Conservation (phyloP, 1,140 invertebrate species). For the Drosophila sulfurigaster region DNA sequence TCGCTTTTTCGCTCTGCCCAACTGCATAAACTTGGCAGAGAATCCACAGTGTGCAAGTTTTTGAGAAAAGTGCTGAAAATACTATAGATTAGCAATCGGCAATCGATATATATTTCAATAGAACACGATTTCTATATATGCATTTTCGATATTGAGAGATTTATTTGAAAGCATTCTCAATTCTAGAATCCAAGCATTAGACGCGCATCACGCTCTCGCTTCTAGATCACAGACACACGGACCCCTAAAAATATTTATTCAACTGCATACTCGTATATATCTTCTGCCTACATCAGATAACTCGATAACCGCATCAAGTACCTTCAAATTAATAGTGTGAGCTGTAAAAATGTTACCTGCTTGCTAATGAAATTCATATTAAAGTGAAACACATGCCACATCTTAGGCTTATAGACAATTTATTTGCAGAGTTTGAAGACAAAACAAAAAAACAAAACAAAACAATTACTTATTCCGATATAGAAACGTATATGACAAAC, state of each 20-base stretch:
- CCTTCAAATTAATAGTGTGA: slow-evolving; percentile 84
- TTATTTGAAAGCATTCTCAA: neutral
- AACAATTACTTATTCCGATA: slow-evolving; percentile 34
- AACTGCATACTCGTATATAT: slow-evolving; percentile 21
- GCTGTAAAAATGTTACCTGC: slow-evolving; percentile 85
- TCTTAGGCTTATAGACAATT: slow-evolving; percentile 39
- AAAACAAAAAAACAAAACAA: slow-evolving; percentile 26
- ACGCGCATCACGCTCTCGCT: slow-evolving; percentile 42
- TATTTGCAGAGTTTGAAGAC: slow-evolving; percentile 56
- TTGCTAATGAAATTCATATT: slow-evolving; percentile 70
- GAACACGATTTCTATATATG: neutral
- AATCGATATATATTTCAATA: neutral
- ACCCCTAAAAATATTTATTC: slow-evolving; percentile 1
- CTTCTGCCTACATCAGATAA: slow-evolving; percentile 50
- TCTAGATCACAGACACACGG: slow-evolving; percentile 39
- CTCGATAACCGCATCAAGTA: slow-evolving; percentile 71
- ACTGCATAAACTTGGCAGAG: slow-evolving; percentile 52
- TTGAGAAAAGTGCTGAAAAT: slow-evolving; percentile 36
- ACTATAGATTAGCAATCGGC: slow-evolving; percentile 7
- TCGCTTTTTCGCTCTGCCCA: slow-evolving; percentile 31
- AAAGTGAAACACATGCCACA: slow-evolving; percentile 38
- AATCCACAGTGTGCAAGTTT: slow-evolving; percentile 66
- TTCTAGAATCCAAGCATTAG: slow-evolving; percentile 5
- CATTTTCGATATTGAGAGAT: slow-evolving; percentile 2
- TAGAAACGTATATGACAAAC: slow-evolving; percentile 9